Base-by-base conservation (phyloP, 2,888 invertebrate genomes). In the Tenodera sinensis region DNA sequence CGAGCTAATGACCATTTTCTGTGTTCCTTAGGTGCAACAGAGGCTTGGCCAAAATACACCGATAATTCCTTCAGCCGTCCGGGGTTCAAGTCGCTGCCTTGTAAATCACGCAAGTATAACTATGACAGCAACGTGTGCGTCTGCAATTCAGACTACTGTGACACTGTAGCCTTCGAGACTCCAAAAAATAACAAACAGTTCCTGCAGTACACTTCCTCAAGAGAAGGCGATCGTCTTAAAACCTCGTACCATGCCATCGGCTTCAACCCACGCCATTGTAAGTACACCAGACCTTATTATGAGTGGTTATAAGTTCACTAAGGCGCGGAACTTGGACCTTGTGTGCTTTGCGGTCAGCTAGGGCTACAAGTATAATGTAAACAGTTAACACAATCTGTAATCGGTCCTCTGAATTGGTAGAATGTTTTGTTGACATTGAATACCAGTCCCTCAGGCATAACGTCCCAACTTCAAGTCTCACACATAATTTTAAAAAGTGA, bases 91-190 rank as follows among this genome's bases (percentile, higher is more conserved):
- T 2, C 20, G 8, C 25, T 71, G 54, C 54, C 54, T 20, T 71
- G 54, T 25, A 71, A 71, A 25, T 20, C 54, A 7, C 15, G 54
- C 15, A 71, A 71, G 25, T 71, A 83, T 54, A 85, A 25, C 27
- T 85, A 85, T 3, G 88, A 83, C 14, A 84, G 83, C 28, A 83
- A 95, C 27, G 96, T 97, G 0, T 97, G 97, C 92, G 96, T 97
- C 7, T 97, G 97, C 91, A 95, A 96, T 91, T 93, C 95, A 0
- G 94, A 94, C 0, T 95, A 96, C 92, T 97, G 97, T 91, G 97
- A 97, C 92, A 95, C 94, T 12, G 93, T 96, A 84, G 95, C 95
- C 3, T 93, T 94, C 86, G 93, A 95, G 20, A 92, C 92, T 1
- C 93, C 94, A 20, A 83, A 87, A 0, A 71, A 34, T 34, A 30